Percentiles rank a stretch among this genome's conserved stretches.
Evolutionary conservation across 2,797 vertebrate species (phyloP).

Genomic region (Falco concolor): DNA sequence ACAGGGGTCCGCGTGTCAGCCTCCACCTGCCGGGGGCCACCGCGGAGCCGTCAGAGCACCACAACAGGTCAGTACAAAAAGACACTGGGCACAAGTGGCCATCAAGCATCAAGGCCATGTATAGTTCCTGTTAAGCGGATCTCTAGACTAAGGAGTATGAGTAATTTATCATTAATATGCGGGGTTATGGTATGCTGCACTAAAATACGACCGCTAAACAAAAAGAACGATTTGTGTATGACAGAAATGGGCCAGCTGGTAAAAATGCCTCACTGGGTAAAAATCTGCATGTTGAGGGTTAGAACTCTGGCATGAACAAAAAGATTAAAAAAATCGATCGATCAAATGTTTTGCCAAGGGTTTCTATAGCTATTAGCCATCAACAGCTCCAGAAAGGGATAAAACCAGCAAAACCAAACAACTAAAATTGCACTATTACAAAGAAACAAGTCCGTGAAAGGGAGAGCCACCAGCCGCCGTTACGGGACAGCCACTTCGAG

Average conservation of each 20-base stretch:
- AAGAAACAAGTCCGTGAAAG: conserved; percentile 67
- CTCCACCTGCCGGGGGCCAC: background rate
- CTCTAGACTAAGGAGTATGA: conserved; percentile 41
- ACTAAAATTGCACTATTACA: conserved; percentile 80
- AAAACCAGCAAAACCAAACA: conserved; percentile 49
- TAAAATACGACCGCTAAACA: conserved; percentile 58
- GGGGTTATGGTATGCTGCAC: conserved; percentile 32
- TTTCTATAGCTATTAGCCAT: conserved; percentile 62
- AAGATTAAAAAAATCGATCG: conserved; percentile 40
- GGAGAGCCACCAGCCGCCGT: conserved; percentile 41
- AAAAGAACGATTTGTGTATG: background rate
- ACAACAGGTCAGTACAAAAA: background rate
- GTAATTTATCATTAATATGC: conserved; percentile 40
- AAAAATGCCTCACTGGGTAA: conserved; percentile 39
- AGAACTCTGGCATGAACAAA: conserved; percentile 59
- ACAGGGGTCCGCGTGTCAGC: background rate
- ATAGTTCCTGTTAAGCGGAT: background rate
- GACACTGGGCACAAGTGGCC: background rate
- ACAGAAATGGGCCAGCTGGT: conserved; percentile 49
- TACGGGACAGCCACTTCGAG: conserved; percentile 93
- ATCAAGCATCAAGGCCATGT: background rate
- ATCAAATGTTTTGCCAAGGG: conserved; percentile 69
- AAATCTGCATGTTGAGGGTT: conserved; percentile 43
- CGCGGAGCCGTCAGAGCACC: background rate
- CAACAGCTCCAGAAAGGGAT: conserved; percentile 65